Conservation (phyloP, 2,797 vertebrate species). For the Fringilla coelebs region DNA sequence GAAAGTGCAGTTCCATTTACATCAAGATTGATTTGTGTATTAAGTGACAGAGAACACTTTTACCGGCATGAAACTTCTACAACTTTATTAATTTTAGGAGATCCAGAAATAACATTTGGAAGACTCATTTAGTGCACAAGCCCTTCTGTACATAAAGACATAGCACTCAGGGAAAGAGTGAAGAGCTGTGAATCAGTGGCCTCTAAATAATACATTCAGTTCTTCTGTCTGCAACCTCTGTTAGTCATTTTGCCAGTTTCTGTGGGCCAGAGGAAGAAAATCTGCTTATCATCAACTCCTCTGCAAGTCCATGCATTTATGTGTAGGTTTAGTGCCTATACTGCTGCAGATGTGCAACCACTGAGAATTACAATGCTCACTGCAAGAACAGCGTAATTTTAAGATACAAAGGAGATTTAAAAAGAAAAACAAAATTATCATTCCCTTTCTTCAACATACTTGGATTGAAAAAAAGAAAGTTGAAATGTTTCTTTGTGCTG, state of each 20-base stretch:
- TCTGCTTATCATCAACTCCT: not conserved
- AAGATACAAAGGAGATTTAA: not conserved
- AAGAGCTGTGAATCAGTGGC: not conserved
- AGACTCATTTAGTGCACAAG: not conserved
- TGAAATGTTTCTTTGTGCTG: not conserved
- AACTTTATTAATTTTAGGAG: not conserved
- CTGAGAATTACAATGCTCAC: not conserved
- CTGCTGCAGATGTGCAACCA: not conserved
- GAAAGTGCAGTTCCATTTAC: not conserved
- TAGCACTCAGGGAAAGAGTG: not conserved
- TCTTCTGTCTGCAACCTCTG: not conserved
- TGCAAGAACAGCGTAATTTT: not conserved
- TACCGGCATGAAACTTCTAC: not conserved
- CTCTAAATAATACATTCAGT: not conserved
- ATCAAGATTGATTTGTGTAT: not conserved
- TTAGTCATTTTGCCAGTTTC: not conserved
- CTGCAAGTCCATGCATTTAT: not conserved
- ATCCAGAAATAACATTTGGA: not conserved
- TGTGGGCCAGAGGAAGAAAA: not conserved
- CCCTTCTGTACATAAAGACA: not conserved
- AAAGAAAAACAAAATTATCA: not conserved
- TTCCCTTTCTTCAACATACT: not conserved
- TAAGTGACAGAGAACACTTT: not conserved
- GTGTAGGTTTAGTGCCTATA: not conserved
- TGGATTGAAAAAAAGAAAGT: not conserved